A percentile compares a stretch with the other conserved stretches of the same genome.
These are phyloP conservation scores for Araneus ventricosus DNA, from an alignment of 1,140 invertebrate species.

Conservation along the genomic window DNA sequence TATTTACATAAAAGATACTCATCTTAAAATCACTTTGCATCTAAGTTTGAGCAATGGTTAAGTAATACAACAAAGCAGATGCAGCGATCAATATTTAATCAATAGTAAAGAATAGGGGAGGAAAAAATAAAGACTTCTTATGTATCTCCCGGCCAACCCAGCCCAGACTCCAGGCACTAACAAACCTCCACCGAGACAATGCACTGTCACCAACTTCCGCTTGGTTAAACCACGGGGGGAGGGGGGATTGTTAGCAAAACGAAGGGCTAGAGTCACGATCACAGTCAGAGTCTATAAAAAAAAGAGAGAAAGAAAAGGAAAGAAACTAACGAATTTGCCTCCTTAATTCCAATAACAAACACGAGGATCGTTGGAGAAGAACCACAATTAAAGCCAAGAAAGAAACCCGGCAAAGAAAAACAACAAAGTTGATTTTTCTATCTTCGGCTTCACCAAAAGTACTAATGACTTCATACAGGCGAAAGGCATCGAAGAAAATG, in stretches of 20 bases:
- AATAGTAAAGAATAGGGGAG: neutral
- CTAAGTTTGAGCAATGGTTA: too few species aligned
- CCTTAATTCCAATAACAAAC: constrained; percentile 71
- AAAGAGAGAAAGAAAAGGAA: constrained; percentile 28
- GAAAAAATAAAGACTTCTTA: too few species aligned
- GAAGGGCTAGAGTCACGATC: constrained; percentile 55
- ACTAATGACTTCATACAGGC: constrained; percentile 72
- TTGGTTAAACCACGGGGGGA: neutral
- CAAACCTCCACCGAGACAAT: neutral
- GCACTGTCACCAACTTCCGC: constrained; percentile 15
- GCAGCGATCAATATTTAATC: neutral
- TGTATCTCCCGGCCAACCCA: too few species aligned
- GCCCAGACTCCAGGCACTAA: neutral
- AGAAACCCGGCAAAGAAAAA: constrained; percentile 59
- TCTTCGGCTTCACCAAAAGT: constrained; percentile 20
- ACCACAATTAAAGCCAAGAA: constrained; percentile 38
- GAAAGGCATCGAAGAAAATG: constrained; percentile 18
- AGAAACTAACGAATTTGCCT: constrained; percentile 73
- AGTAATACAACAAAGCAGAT: neutral
- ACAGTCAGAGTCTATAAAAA: constrained; percentile 1
- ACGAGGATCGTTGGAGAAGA: constrained; percentile 49
- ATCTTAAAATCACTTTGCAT: too few species aligned
- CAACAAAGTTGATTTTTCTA: constrained; percentile 73
- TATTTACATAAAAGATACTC: too few species aligned
- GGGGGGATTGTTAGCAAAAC: constrained; percentile 38